Base-by-base conservation (phyloP, 2,888 invertebrate species). In the Xestoiulus laeticollis region DNA sequence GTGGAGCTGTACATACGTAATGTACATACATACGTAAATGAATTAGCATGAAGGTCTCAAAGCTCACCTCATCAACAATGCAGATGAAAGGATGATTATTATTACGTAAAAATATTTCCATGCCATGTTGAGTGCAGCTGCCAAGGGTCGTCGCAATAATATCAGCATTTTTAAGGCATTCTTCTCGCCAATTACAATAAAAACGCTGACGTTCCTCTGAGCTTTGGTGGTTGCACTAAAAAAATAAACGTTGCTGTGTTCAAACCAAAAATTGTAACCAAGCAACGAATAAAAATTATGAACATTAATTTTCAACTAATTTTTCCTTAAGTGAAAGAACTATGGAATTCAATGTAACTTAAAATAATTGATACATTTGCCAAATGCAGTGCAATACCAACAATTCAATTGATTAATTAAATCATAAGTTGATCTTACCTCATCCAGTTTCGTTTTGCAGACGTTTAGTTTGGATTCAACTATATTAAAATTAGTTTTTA, bases 141-240 rank as follows among this genome's bases (percentile, higher is more conserved):
- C 94, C 93, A 33, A 96, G 93, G 14, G 96, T 96, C 87, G 95
- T 95, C 90, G 95, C 94, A 88, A 96, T 93, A 90, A 96, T 94
- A 90, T 95, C 94, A 0, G 96, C 95, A 88, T 94, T 92, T n/a
- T 26, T 59, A 22, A 87, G 32, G 30, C 48, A 30, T 1, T 87
- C 59, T 19, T 87, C 68, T 32, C 87, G 30, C 16, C 30, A 32
- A 33, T 59, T 30, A 32, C 12, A 16, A 32, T 87, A 32, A 30
- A 32, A 5, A 16, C 53, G 53, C 16, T 87, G 30, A 22, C 26
- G 14, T 26, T 12, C 43, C 16, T 44, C 85, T 85, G 85, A 44
- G 22, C 0, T 22, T 22, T 22, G 59, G 22, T 59, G n/a, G 59
- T 59, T 59, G 6, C 12, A 59, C 59, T 59, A 59, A 59, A 12